phyloP scores from a whole-genome alignment of 2,888 invertebrate species.

The Biston stratarius region DNA sequence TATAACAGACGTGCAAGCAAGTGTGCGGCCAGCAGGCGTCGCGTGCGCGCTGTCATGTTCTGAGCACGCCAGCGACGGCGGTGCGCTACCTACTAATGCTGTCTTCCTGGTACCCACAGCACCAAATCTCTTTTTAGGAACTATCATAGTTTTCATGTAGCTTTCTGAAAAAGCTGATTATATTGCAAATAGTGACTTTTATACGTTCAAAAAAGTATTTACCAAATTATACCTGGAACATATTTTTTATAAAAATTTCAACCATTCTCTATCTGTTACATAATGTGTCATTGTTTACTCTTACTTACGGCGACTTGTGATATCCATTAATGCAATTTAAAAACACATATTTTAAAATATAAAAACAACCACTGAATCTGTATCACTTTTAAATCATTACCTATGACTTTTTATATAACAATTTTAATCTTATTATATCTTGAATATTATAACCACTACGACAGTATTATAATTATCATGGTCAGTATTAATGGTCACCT shows the following conservation, averaged over 20 bases:
- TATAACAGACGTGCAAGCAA: slow-evolving; percentile 50
- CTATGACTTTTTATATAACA: not conserved
- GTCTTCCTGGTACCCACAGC: not conserved
- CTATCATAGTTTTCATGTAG: not conserved
- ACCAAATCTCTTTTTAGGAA: not conserved
- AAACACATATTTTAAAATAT: too few relatives aligned
- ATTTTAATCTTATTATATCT: not conserved
- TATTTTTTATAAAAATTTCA: too few relatives aligned
- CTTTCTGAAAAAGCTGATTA: too few relatives aligned
- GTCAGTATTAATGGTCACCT: not conserved
- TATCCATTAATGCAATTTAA: too few relatives aligned
- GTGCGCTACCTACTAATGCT: slow-evolving; percentile 2
- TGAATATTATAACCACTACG: not conserved
- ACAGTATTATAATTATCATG: not conserved
- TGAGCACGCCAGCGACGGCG: slow-evolving; percentile 55
- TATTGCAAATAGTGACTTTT: too few relatives aligned
- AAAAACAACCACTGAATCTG: too few relatives aligned
- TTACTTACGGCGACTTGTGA: too few relatives aligned
- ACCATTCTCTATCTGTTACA: too few relatives aligned
- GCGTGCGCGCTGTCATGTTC: slow-evolving; percentile 67
- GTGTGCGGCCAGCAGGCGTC: slow-evolving; percentile 74
- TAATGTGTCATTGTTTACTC: too few relatives aligned
- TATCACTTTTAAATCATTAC: too few relatives aligned
- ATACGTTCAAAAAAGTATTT: too few relatives aligned
- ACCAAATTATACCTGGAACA: too few relatives aligned